Base-by-base conservation (phyloP, 2,888 invertebrate genomes). In the Keiferia lycopersicella region DNA sequence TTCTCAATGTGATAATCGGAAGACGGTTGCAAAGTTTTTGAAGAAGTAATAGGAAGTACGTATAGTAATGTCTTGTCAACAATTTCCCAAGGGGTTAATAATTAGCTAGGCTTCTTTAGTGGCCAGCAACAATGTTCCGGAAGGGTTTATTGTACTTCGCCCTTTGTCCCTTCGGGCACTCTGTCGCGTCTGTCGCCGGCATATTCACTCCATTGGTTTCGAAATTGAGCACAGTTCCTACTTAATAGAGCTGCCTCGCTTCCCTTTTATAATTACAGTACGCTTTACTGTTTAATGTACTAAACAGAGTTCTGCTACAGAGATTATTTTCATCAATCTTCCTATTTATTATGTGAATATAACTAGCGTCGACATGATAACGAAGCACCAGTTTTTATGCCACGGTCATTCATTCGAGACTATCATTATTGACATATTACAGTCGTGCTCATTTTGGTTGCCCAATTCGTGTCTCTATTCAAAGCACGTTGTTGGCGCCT, bases 81-180 rank as follows among this genome's bases (percentile, higher is more conserved):
- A 73, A 70, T 76, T 76, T 77, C 70, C 68, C 65, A 69, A 65
- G 67, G 66, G 68, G 68, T 72, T 68, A 71, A 69, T 38, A 71
- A 69, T 38, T 79, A 82, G 84, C 86, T 83, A 84, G 67, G 73
- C 74, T 71, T n/a, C 71, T 79, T 81, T 76, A 81, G 69, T 79
- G 74, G 70, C 72, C 71, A 74, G 71, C 69, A 71, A 81, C 75
- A 80, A 76, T 76, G 74, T 80, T 75, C 79, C 75, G 78, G 78
- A 83, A 84, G 81, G 84, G 86, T 82, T 86, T 79, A 79, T 82
- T 83, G 78, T 80, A 72, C 73, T 71, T 70, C 69, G 70, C 77
- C 82, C 82, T 83, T 82, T 85, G 79, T 63, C 73, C 75, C 71
- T 64, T 64, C 61, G 71, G n/a, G 70, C 76, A 75, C 70, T 68